A percentile compares a stretch with the other conserved stretches of the same genome.
These are phyloP conservation scores for Pagetopsis macropterus DNA, from an alignment of 2,797 vertebrate species.

Conservation along the genomic window DNA sequence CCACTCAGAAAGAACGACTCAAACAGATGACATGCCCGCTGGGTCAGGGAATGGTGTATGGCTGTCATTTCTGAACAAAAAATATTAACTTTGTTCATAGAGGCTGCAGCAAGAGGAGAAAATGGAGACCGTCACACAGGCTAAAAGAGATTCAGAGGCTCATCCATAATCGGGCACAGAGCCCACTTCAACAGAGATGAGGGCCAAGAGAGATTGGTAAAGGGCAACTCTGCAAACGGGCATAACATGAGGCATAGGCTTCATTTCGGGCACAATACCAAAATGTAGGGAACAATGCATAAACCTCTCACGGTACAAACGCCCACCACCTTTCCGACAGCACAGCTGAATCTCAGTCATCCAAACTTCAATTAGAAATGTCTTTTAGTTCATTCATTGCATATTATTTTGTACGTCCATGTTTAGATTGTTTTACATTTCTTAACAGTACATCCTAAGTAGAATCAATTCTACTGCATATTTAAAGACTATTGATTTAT, in stretches of 20 bases:
- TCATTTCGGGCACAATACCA: conserved; percentile 71
- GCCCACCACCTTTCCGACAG: conserved; percentile 26
- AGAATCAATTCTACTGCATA: neutral
- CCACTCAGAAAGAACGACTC: conserved; percentile 2
- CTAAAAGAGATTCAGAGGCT: conserved; percentile 83
- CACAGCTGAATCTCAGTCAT: conserved; percentile 37
- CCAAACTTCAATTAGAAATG: conserved; percentile 28
- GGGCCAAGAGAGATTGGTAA: conserved; percentile 79
- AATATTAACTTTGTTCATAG: conserved; percentile 72
- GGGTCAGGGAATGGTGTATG: conserved; percentile 42
- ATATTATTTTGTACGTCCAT: conserved; percentile 12
- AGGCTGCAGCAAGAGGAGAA: conserved; percentile 62
- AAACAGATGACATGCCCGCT: conserved; percentile 43
- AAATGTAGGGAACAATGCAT: conserved; percentile 59
- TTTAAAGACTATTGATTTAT: neutral
- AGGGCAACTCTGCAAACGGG: conserved; percentile 81
- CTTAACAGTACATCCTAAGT: conserved; percentile 5
- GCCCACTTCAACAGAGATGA: conserved; percentile 80
- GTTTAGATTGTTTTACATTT: neutral
- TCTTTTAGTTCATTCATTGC: conserved; percentile 24
- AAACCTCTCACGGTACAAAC: conserved; percentile 50
- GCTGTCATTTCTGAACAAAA: conserved; percentile 62
- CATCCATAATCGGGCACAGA: conserved; percentile 78
- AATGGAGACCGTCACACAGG: conserved; percentile 67
- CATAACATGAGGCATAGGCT: conserved; percentile 77